Evolutionary conservation across 2,888 invertebrate species (phyloP).

Genomic region (Frankliniella fusca): DNA sequence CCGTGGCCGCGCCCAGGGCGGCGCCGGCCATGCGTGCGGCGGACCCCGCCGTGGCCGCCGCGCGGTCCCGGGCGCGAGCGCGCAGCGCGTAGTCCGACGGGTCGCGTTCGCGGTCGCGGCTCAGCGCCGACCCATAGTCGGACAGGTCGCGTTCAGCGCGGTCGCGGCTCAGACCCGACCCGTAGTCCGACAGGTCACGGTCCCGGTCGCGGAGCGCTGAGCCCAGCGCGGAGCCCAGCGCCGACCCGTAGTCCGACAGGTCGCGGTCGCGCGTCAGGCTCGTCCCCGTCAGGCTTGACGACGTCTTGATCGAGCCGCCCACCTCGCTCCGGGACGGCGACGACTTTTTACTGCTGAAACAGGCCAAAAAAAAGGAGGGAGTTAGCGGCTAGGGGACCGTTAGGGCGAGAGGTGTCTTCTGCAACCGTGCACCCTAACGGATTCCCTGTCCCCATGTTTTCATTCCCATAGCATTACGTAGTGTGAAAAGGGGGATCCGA

Average conservation of each 20-base stretch:
- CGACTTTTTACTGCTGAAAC: constrained; percentile 9
- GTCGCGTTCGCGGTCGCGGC: background rate
- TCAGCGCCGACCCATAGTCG: background rate
- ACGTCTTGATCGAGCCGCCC: constrained; percentile 2
- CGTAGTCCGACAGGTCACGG: constrained; percentile 1
- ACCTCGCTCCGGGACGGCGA: background rate
- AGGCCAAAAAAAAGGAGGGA: background rate
- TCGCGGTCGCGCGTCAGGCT: constrained; percentile 2
- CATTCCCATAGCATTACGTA: background rate
- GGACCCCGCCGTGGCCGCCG: background rate
- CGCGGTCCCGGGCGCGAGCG: background rate
- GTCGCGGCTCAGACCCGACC: background rate
- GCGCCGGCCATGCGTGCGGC: background rate
- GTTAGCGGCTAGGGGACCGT: background rate
- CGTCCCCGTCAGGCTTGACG: constrained; percentile 7
- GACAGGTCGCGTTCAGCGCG: background rate
- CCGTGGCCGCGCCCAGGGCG: background rate
- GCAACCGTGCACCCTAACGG: background rate
- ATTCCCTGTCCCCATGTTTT: background rate
- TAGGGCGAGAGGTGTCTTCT: no score
- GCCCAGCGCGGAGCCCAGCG: background rate
- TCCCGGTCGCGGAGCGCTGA: background rate
- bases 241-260: constrained; percentile 7
- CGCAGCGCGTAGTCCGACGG: background rate
- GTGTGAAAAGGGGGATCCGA: background rate